Conservation (phyloP, 1,140 invertebrate species). For the Drosophila arizonae region DNA sequence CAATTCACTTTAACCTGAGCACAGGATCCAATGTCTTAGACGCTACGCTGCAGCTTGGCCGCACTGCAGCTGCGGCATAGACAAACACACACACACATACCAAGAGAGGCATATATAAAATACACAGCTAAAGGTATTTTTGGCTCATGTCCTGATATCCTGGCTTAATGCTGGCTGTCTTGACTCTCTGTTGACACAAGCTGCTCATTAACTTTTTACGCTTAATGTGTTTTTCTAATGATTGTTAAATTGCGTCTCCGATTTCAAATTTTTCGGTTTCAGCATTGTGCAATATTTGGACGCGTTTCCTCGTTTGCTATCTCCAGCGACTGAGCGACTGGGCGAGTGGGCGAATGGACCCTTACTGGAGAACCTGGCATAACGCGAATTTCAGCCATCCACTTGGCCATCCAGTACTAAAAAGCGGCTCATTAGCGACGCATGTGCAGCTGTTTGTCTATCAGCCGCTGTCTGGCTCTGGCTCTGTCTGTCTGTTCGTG, state of each 20-base stretch:
- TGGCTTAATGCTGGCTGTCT: constrained; percentile 36
- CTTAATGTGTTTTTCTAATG: constrained; percentile 78
- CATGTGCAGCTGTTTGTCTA: constrained; percentile 22
- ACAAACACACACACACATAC: constrained; percentile 19
- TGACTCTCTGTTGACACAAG: constrained; percentile 60
- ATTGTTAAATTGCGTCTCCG: constrained; percentile 79
- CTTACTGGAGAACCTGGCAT: background rate
- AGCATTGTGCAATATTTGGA: constrained; percentile 14
- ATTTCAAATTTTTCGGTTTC: constrained; percentile 56
- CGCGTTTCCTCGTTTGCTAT: constrained; percentile 13
- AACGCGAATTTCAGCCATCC: constrained; percentile 30
- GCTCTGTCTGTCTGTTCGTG: background rate
- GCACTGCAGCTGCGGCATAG: constrained; percentile 23
- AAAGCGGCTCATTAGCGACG: constrained; percentile 61
- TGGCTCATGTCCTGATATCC: constrained; percentile 32
- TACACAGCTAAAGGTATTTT: constrained; percentile 11
- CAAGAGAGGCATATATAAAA: constrained; percentile 15
- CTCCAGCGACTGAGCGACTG: background rate
- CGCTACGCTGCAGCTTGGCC: constrained; percentile 42
- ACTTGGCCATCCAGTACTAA: constrained; percentile 35
- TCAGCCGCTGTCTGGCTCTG: background rate
- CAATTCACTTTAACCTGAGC: background rate
- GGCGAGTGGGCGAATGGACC: background rate
- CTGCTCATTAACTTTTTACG: constrained; percentile 80
- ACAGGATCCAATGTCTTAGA: background rate